These are phyloP conservation scores for Tetanocera ferruginea DNA, from an alignment of 2,888 invertebrate species.

Conservation along the genomic window DNA sequence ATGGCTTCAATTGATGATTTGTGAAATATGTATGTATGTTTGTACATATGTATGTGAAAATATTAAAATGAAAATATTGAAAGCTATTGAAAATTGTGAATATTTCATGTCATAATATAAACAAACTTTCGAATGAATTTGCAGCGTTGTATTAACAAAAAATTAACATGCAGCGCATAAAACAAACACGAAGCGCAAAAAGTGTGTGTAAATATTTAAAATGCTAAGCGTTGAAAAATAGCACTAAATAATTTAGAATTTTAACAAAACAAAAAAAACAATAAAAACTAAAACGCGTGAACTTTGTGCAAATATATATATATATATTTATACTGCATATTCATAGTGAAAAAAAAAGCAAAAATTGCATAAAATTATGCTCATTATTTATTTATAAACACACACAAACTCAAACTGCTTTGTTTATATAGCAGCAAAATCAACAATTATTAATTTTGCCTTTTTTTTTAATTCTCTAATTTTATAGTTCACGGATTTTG, in stretches of 20 bases:
- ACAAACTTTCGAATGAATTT: background rate
- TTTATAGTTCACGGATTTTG: constrained; percentile 12
- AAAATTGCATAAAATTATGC: background rate
- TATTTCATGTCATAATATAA: constrained; percentile 14
- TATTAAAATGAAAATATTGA: background rate
- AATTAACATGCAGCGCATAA: background rate
- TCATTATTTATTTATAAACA: background rate
- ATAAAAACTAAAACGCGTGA: background rate
- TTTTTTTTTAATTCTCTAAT: constrained; percentile 41
- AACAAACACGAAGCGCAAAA: background rate
- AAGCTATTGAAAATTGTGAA: constrained; percentile 5
- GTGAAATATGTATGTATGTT: too few relatives aligned
- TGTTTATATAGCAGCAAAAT: background rate
- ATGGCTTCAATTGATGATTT: too few relatives aligned
- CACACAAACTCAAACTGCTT: background rate
- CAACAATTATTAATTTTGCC: too few relatives aligned
- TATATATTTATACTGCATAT: background rate
- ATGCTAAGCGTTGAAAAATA: background rate
- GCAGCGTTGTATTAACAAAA: background rate
- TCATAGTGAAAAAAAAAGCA: background rate
- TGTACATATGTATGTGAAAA: background rate
- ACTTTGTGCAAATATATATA: background rate
- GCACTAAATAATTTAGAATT: background rate
- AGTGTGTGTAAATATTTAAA: background rate
- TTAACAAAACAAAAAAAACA: background rate